Base-by-base conservation (phyloP, 2,797 vertebrate species). In the Acanthis flammea region DNA sequence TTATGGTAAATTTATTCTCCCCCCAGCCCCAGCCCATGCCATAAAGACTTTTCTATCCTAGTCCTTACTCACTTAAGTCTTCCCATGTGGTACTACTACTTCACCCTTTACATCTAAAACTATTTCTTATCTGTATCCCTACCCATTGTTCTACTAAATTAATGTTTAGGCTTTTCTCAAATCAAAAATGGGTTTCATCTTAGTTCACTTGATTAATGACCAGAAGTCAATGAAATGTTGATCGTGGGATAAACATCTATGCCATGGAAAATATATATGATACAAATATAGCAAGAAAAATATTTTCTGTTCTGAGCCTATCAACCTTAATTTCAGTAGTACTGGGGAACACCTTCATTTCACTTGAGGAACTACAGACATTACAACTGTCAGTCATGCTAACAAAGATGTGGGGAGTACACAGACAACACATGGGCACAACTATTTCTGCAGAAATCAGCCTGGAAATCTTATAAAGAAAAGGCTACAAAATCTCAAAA, bases 41-140 rank as follows among this genome's bases (percentile, higher is more conserved):
- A 79, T 71, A 95, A 95, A 91, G 90, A 87, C 53, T 89, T 88
- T 77, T 85, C 67, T 71, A 53, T 79, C 74, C 33, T 61, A 73
- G 67, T 70, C 68, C 71, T 92, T 91, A 77, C 35, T 96, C 88
- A 75, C 71, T 88, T 66, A 79, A 95, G 83, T 73, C 14, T 93
- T 95, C 67, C 88, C 74, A 96, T 94, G 88, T 95, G 88, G 65
- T 93, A 87, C 60, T 62, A 68, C 25, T 53, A 37, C 39, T 90
- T 86, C 83, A 63, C n/a, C 60, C 39, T 96, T 57, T 93, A 63
- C 28, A 77, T 87, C 53, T 67, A 54, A 71, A 93, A 93, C 37
- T 77, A 82, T 80, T 92, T 90, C 37, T 45, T 89, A 71, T 30
- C 27, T 3, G 1, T 74, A 57, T 63, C 42, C 80, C 45, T 77